These are phyloP conservation scores for Caenorhabditis briggsae DNA, from an alignment of 1,140 invertebrate species.

Conservation along the genomic window DNA sequence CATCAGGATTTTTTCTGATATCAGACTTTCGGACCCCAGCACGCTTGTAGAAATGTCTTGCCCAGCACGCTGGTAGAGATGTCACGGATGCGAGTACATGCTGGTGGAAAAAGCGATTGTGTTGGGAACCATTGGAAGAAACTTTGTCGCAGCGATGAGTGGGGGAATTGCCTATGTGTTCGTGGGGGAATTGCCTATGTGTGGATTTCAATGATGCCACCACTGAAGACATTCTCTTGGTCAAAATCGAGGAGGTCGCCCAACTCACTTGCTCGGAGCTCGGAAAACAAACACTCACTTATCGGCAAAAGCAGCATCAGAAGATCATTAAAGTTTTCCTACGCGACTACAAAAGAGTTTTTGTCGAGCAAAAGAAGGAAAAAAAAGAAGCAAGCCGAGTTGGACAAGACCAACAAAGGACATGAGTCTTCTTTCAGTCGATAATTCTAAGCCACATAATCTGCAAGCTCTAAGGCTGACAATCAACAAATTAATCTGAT, in stretches of 20 bases:
- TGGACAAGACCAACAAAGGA: too few species aligned
- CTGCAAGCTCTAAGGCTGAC: too few species aligned
- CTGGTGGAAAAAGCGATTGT: slow-evolving; percentile 87
- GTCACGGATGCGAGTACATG: slow-evolving; percentile 99
- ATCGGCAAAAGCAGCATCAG: slow-evolving; percentile 86
- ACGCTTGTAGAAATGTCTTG: too few species aligned
- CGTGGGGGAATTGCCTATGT: slow-evolving; percentile 79
- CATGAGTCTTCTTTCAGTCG: too few species aligned
- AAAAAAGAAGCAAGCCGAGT: too few species aligned
- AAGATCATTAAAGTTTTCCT: slow-evolving; percentile 96
- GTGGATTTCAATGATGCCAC: slow-evolving; percentile 76
- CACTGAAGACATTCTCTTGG: slow-evolving; percentile 86
- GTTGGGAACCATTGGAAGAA: slow-evolving; percentile 92
- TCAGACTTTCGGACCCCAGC: too few species aligned
- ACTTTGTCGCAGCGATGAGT: slow-evolving; percentile 98
- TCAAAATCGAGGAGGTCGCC: slow-evolving; percentile 90
- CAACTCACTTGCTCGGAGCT: slow-evolving; percentile 90
- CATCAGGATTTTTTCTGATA: too few species aligned
- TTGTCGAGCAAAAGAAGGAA: slow-evolving; percentile 81
- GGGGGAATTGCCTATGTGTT: slow-evolving; percentile 96
- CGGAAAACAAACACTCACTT: slow-evolving; percentile 85
- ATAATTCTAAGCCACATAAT: too few species aligned
- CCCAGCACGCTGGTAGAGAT: too few species aligned
- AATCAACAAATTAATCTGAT: too few species aligned
- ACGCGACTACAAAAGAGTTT: slow-evolving; percentile 93